Conservation (phyloP, 2,888 invertebrate genomes). For the Salticus scenicus region DNA sequence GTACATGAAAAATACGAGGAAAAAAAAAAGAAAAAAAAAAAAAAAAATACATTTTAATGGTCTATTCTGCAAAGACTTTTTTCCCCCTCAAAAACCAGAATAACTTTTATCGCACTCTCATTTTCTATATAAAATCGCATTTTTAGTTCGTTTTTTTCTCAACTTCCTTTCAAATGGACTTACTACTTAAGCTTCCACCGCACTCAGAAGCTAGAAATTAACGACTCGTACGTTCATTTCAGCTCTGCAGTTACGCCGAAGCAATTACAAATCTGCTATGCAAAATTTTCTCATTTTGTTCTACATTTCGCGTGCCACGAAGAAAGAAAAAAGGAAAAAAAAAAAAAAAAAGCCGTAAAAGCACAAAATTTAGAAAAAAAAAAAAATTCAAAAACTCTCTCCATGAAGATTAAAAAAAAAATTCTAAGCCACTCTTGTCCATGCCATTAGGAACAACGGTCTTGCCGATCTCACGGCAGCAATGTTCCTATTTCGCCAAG, state of each 20-base stretch:
- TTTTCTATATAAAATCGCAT: not conserved
- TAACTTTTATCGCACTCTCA: not conserved
- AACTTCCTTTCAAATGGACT: constrained; percentile 20
- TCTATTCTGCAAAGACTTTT: not conserved
- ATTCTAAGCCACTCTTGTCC: not conserved
- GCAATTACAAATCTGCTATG: not conserved
- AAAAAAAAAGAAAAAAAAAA: not conserved
- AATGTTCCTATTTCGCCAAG: not conserved
- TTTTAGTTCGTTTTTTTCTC: not conserved
- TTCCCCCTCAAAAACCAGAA: constrained; percentile 9
- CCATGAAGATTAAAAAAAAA: constrained; percentile 3
- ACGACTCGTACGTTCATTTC: not conserved
- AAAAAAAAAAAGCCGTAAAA: not conserved
- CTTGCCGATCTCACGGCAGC: constrained; percentile 9
- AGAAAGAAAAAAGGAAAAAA: constrained; percentile 1
- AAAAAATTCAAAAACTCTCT: not conserved
- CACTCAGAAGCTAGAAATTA: not conserved
- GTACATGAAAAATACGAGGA: too few species aligned
- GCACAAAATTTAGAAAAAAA: constrained; percentile 17
- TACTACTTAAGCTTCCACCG: not conserved
- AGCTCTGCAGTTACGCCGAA: not conserved
- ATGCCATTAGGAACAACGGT: constrained; percentile 13
- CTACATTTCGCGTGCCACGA: constrained; percentile 12
- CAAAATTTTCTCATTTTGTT: constrained; percentile 11
- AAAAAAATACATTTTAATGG: not conserved